phyloP scores from a whole-genome alignment of 1,140 invertebrate species.

The Paralvinella palmiformis region DNA sequence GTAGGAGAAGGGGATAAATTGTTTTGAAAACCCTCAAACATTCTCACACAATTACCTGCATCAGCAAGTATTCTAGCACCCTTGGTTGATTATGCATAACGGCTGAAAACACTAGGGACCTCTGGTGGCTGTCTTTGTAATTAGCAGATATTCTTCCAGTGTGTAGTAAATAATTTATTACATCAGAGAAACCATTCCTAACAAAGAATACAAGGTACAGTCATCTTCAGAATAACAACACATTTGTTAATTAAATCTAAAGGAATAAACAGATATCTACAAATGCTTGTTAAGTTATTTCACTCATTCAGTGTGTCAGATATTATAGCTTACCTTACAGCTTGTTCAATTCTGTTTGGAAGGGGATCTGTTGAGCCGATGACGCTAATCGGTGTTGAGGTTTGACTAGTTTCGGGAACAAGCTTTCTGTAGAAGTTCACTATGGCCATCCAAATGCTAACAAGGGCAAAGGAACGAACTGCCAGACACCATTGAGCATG shows the following conservation, averaged over 20 bases:
- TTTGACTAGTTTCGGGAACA: neutral
- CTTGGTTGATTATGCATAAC: conserved; percentile 43
- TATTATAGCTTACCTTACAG: conserved; percentile 28
- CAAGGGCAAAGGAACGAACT: conserved; percentile 42
- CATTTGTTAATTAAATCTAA: too few species aligned
- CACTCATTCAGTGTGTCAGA: neutral
- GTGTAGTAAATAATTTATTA: conserved; percentile 42
- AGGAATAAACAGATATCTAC: too few species aligned
- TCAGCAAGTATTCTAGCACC: conserved; percentile 39
- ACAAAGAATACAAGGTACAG: conserved; percentile 10
- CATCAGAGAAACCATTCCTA: conserved; percentile 42
- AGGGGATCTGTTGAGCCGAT: conserved; percentile 21
- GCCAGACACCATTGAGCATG: conserved; percentile 46
- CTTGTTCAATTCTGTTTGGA: conserved; percentile 31
- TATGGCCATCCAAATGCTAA: conserved; percentile 44
- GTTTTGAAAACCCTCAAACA: too few species aligned
- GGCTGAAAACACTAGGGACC: conserved; percentile 40
- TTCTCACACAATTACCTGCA: too few species aligned
- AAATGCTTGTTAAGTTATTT: neutral
- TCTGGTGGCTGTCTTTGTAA: conserved; percentile 31
- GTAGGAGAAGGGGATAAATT: too few species aligned
- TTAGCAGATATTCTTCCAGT: conserved; percentile 30
- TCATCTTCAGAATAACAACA: too few species aligned
- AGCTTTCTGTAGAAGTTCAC: conserved; percentile 42
- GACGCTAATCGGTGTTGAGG: neutral